A percentile compares a stretch with the other conserved stretches of the same genome.
Evolutionary conservation across 1,140 invertebrate species (phyloP).

Genomic region (Potamilus streckersoni): DNA sequence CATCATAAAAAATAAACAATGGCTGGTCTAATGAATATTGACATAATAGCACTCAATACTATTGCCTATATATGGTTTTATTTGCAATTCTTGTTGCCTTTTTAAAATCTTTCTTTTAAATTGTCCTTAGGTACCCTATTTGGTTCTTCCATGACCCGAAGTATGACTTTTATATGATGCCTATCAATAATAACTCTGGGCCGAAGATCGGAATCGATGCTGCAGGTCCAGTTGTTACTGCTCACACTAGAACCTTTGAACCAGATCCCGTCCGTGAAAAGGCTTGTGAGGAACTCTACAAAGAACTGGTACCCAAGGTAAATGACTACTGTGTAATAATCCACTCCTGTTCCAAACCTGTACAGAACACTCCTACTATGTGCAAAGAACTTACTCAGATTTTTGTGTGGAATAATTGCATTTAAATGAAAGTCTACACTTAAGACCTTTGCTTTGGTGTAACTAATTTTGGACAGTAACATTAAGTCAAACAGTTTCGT

Average conservation of each 20-base stretch:
- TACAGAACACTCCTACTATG: too few species aligned
- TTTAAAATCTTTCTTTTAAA: not conserved
- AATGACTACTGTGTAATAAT: too few species aligned
- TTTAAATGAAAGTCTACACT: too few species aligned
- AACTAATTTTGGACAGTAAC: too few species aligned
- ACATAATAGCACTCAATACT: not conserved
- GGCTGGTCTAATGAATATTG: not conserved
- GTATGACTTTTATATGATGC: conserved; percentile 59
- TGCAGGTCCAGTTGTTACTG: conserved; percentile 44
- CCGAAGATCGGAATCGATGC: conserved; percentile 60
- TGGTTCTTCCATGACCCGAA: conserved; percentile 51
- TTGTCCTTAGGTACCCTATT: conserved; percentile 54
- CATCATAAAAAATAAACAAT: not conserved
- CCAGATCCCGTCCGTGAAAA: conserved; percentile 47
- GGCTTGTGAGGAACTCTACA: conserved; percentile 31
- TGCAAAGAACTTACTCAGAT: too few species aligned
- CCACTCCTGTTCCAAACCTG: too few species aligned
- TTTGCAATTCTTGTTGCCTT: too few species aligned
- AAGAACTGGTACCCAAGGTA: conserved; percentile 45
- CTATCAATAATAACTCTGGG: conserved; percentile 56
- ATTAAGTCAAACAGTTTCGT: too few species aligned
- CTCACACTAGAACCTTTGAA: conserved; percentile 44
- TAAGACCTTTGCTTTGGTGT: too few species aligned
- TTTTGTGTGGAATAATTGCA: too few species aligned
- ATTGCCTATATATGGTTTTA: not conserved